Evolutionary conservation across 2,113 vertebrate genomes (phyloP), one percentile per base, ranked within the genome.

Genomic region (Clarias batrachus): DNA sequence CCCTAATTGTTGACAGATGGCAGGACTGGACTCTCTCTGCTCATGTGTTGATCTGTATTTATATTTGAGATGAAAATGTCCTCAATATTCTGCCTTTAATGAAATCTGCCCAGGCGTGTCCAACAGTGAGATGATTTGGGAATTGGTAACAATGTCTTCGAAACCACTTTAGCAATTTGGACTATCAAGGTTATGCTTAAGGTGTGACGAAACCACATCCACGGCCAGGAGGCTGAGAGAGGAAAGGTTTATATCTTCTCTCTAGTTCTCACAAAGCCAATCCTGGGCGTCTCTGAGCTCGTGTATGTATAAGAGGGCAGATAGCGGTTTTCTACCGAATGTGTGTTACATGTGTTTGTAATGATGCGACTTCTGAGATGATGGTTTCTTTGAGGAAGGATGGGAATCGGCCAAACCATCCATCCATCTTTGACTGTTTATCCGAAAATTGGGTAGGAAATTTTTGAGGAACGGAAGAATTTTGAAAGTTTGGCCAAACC

Each of bases 1-100:
- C 77, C 71, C 73, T 87, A 86, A 89, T 83, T 89, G 85, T 81
- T 63, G 87, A 89, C 84, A 89, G 86, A 90, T 88, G 78, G 89
- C 87, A 87, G 48, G 66, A 83, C 52, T 66, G 2, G 9, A 14
- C 33, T 68, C 73, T 54, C 73, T 37, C 73, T 27, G 80, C 30
- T 79, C 41, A 48, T 80, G 41, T 66, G 54, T 27, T 73, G 41
- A 71, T 86, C 56, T 63, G 81, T 83, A 41, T 86, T 66, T 82
- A 86, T 70, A 74, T 80, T 82, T 83, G 56, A 84, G 56, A 86
- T 86, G n/a, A 65, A 48, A 78, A 27, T 88, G 52, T 71, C 54
- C 48, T 56, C 54, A 56, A 78, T 21, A 82, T 86, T 85, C 27
- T 70, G 74, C 21, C 11, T 81, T 56, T 66, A n/a, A n/a, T 66